These are phyloP conservation scores for Pissodes strobi DNA, from an alignment of 1,140 invertebrate genomes.

Conservation along the genomic window DNA sequence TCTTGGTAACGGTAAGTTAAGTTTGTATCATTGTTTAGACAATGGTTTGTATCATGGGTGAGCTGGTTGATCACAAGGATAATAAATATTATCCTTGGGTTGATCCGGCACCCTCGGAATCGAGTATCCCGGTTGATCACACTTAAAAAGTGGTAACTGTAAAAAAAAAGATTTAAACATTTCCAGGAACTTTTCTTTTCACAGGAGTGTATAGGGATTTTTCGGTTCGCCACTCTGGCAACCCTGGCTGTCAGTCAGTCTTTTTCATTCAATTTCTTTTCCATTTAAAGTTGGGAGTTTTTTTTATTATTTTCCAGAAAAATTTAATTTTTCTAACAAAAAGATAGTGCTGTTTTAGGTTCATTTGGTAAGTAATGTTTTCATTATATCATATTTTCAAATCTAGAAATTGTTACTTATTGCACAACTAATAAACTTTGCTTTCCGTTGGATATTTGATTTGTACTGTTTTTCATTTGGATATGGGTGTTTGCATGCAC, in stretches of 20 bases:
- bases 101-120: too few species aligned
- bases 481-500: background rate
- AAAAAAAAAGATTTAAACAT: too few species aligned
- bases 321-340: conserved; percentile 18
- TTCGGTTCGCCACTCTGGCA: too few species aligned
- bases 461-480: background rate
- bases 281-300: background rate
- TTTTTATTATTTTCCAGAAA: conserved; percentile 5
- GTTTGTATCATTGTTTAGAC: too few species aligned
- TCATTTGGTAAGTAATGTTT: background rate
- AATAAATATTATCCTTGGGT: too few species aligned
- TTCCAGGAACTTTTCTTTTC: too few species aligned
- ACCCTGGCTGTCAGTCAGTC: background rate
- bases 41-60: too few species aligned
- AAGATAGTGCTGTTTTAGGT: background rate
- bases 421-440: background rate
- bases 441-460: background rate
- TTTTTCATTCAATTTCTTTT: background rate
- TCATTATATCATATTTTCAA: background rate
- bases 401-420: background rate
- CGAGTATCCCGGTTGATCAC: too few species aligned
- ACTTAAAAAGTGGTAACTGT: too few species aligned
- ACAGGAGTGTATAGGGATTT: too few species aligned
- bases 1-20: too few species aligned
- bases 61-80: too few species aligned